Evolutionary conservation across 2,113 vertebrate species (phyloP).

Genomic region (Australoheros scitulus): DNA sequence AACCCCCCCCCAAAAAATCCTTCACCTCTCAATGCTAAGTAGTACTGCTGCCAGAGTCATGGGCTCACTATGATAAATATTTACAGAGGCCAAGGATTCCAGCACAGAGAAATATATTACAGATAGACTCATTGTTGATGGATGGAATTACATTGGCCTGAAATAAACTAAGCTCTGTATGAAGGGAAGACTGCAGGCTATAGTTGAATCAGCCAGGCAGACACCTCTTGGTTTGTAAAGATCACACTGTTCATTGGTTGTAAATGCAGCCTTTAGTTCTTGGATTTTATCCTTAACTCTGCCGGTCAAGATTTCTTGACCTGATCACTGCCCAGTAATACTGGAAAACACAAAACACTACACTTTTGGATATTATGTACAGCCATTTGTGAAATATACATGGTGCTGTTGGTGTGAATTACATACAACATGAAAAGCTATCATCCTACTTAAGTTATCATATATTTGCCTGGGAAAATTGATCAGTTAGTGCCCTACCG

Average conservation of each 20-base stretch:
- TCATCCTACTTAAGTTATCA: background rate
- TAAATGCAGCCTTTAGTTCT: background rate
- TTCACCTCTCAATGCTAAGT: conserved; percentile 16
- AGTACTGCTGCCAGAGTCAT: conserved; percentile 32
- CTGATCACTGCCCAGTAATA: background rate
- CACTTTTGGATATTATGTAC: background rate
- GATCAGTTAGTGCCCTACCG: too few species aligned
- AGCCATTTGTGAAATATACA: background rate
- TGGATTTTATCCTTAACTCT: background rate
- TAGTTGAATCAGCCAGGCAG: background rate
- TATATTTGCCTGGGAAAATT: too few species aligned
- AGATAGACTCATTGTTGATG: conserved; percentile 26
- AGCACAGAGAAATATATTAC: conserved; percentile 26
- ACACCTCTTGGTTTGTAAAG: background rate
- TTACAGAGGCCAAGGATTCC: conserved; percentile 61
- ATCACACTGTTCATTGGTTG: background rate
- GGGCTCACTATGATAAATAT: conserved; percentile 65
- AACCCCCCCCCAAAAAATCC: conserved; percentile 2
- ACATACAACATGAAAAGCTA: background rate
- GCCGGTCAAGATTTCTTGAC: background rate
- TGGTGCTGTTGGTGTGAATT: background rate
- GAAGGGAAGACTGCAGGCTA: background rate
- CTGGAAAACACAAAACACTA: background rate
- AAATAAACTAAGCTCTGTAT: background rate
- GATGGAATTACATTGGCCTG: background rate